A percentile compares a stretch with the other conserved stretches of the same genome.
Conservation (phyloP, 2,797 vertebrate genomes). For the Limnodromus scolopaceus region DNA sequence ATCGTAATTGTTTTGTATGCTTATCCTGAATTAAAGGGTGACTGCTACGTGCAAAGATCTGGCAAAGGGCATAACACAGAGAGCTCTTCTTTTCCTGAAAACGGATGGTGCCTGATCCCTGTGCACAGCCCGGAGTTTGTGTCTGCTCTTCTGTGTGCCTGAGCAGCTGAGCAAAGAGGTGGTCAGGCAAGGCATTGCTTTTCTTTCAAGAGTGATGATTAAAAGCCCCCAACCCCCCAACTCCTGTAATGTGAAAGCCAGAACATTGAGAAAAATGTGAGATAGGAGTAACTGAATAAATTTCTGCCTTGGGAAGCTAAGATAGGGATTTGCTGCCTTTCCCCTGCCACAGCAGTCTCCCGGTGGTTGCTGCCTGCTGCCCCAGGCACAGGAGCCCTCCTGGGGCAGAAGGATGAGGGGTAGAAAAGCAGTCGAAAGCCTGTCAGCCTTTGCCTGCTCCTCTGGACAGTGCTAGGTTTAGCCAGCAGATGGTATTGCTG, state of each 20-base stretch:
- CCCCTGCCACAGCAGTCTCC: too few species aligned
- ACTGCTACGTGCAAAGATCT: accelerated
- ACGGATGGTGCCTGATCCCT: neutral
- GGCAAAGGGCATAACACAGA: neutral
- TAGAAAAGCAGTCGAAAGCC: accelerated
- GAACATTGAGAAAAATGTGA: accelerated
- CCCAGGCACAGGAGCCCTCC: neutral
- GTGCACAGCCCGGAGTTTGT: neutral
- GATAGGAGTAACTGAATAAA: neutral
- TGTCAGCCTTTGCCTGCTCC: accelerated
- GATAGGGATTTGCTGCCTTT: neutral
- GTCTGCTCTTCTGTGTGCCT: neutral
- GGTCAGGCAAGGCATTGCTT: neutral
- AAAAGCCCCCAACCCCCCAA: neutral
- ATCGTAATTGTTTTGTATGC: neutral
- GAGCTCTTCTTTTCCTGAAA: neutral
- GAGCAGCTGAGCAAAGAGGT: neutral
- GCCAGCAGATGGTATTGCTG: constrained; percentile 71
- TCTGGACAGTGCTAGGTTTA: accelerated
- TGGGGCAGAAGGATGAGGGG: accelerated
- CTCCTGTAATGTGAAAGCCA: neutral
- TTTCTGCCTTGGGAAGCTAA: neutral
- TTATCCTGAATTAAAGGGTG: neutral
- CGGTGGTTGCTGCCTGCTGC: neutral
- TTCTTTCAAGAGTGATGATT: neutral